Percentiles rank a stretch among this genome's conserved stretches.
phyloP scores from a whole-genome alignment of 2,113 vertebrate genomes.

The Fulica atra region DNA sequence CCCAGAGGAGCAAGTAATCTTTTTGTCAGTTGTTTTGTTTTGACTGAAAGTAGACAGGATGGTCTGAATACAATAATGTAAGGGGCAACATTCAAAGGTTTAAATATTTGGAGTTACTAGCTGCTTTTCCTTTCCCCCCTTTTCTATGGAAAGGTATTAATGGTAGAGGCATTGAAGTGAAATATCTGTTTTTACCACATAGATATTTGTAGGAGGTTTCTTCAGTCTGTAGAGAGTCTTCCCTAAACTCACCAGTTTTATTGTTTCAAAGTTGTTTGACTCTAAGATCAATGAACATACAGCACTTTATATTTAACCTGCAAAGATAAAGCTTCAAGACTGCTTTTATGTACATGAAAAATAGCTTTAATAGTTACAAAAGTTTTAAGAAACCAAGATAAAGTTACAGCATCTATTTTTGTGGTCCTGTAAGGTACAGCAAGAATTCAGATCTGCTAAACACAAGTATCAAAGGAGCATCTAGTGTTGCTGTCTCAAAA shows the following conservation, averaged over 20 bases:
- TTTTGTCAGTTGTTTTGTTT: background rate
- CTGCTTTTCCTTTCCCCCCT: background rate
- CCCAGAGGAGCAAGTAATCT: background rate
- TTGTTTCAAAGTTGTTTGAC: background rate
- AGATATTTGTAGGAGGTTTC: background rate
- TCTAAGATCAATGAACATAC: background rate
- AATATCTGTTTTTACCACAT: no score
- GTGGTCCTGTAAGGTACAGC: background rate
- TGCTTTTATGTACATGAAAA: background rate
- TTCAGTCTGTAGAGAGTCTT: background rate
- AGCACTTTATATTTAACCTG: slow-evolving; percentile 3
- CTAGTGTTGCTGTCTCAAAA: background rate
- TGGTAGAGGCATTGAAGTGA: background rate
- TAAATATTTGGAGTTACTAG: background rate
- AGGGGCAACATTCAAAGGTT: background rate
- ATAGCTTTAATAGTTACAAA: slow-evolving; percentile 40
- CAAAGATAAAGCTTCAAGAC: background rate
- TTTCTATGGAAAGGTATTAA: no score
- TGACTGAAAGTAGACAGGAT: background rate
- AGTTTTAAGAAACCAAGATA: slow-evolving; percentile 26
- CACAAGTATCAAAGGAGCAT: background rate
- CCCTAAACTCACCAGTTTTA: background rate
- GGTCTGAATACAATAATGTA: background rate
- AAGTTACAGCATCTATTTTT: background rate
- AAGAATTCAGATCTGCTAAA: background rate